These are phyloP conservation scores for Drosophila virilis DNA, from an alignment of 1,140 invertebrate species.

Conservation along the genomic window DNA sequence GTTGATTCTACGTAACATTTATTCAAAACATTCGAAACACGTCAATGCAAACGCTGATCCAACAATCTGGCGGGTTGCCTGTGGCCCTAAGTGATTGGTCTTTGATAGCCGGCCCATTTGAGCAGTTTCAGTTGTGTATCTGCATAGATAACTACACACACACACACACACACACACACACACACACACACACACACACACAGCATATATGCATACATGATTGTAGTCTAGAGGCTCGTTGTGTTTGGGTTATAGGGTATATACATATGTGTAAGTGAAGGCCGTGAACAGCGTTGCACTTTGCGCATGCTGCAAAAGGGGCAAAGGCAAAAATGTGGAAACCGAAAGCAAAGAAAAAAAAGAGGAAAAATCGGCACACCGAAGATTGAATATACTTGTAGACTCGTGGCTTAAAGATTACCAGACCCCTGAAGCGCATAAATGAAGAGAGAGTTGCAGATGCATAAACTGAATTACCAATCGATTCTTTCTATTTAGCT, in stretches of 20 bases:
- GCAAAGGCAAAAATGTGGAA: constrained; percentile 37
- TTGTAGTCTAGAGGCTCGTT: neutral
- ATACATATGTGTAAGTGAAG: neutral
- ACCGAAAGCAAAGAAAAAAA: neutral
- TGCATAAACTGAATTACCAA: too few species aligned
- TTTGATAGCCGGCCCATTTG: constrained; percentile 34
- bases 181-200: neutral
- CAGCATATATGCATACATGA: constrained; percentile 3
- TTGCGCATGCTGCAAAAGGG: constrained; percentile 70
- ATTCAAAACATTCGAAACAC: constrained; percentile 9
- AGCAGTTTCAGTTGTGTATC: constrained; percentile 12
- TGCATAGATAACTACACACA: constrained; percentile 4
- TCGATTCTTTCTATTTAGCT: too few species aligned
- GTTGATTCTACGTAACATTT: neutral
- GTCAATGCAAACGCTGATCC: constrained; percentile 12
- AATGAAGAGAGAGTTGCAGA: too few species aligned
- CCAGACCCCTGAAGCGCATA: too few species aligned
- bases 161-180: neutral
- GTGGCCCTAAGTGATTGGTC: constrained; percentile 40
- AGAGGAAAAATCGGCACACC: neutral
- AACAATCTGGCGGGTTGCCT: constrained; percentile 9
- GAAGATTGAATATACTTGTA: neutral
- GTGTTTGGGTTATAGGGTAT: too few species aligned
- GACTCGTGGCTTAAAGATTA: too few species aligned
- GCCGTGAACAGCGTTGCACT: constrained; percentile 47